Evolutionary conservation across 2,113 vertebrate genomes (phyloP).

Genomic region (Lagopus leucura): DNA sequence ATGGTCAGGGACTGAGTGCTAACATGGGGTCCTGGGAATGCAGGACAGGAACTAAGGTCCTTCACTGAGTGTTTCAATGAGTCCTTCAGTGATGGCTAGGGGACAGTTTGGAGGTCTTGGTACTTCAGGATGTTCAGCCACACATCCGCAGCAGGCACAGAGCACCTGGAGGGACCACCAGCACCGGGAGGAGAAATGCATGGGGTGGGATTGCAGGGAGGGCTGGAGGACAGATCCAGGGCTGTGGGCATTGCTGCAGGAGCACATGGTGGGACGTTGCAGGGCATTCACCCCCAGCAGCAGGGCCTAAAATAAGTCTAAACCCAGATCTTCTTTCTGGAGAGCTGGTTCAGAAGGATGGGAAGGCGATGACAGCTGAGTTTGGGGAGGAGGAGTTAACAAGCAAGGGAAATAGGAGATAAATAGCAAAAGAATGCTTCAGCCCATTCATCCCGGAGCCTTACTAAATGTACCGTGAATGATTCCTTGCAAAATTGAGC

Average conservation of each 20-base stretch:
- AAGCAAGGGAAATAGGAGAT: not conserved
- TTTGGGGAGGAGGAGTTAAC: not conserved
- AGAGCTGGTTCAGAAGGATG: not conserved
- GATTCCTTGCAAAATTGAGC: not conserved
- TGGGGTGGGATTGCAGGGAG: not conserved
- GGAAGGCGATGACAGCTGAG: not conserved
- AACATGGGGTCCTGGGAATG: not conserved
- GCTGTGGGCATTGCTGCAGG: not conserved
- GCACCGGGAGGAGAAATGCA: not conserved
- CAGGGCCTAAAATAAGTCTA: too few relatives aligned
- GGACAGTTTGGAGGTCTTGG: not conserved
- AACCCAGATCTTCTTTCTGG: not conserved
- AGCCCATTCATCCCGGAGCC: not conserved
- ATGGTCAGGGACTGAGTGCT: not conserved
- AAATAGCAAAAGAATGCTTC: not conserved
- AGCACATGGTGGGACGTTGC: fast-evolving
- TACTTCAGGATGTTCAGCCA: not conserved
- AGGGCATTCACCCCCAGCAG: not conserved
- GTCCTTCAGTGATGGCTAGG: not conserved
- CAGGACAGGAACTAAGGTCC: not conserved
- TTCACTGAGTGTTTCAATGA: not conserved
- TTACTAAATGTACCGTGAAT: not conserved
- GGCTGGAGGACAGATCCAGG: not conserved
- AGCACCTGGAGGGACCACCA: not conserved
- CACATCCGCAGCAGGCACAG: too few relatives aligned